Base-by-base conservation (phyloP, 2,888 invertebrate species). In the Drosophila paramelanica region DNA sequence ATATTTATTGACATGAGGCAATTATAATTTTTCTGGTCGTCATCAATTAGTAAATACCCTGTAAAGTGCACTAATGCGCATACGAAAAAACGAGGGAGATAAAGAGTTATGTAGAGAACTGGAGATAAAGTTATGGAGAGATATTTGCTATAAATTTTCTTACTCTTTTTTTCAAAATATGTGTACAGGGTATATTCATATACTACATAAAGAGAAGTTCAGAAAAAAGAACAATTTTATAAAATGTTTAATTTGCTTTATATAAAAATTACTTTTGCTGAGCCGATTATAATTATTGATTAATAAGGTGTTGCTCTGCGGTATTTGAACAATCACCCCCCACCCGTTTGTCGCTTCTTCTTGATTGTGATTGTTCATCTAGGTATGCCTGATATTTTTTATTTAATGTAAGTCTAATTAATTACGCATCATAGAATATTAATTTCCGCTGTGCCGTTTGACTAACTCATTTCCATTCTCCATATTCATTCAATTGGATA, bases 391-490 rank as follows among this genome's bases (percentile, higher is more conserved):
- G 23, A 25, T 51, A 33, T 14, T 33, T 39, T 17, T 17, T 17
- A 17, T 55, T 80, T 64, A 75, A 68, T 61, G 33, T 60, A 75
- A 71, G 61, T 58, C 64, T 55, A 66, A 88, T 89, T 88, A 89
- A 89, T 88, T 85, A 85, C 81, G 64, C 74, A 69, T 41, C 60
- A 81, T 51, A 61, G 76, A 56, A 65, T 78, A 81, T 79, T 71
- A 73, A 81, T 89, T 85, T 74, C 68, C 73, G 65, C 20, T 62
- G 23, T 14, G 33, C 41, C 39, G 51, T 23, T 43, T 70, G 38
- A 38, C 31, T 59, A 46, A 46, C 42, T 43, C 13, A 61, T 57
- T 66, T 36, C 33, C 41, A 46, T 60, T 20, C 41, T 14, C 20
- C 49, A 64, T 61, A 57, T 46, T 52, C 50, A 41, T 45, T 55